A percentile compares a stretch with the other conserved stretches of the same genome.
Evolutionary conservation across 2,888 invertebrate species (phyloP).

Genomic region (Synergus laeviventris): DNA sequence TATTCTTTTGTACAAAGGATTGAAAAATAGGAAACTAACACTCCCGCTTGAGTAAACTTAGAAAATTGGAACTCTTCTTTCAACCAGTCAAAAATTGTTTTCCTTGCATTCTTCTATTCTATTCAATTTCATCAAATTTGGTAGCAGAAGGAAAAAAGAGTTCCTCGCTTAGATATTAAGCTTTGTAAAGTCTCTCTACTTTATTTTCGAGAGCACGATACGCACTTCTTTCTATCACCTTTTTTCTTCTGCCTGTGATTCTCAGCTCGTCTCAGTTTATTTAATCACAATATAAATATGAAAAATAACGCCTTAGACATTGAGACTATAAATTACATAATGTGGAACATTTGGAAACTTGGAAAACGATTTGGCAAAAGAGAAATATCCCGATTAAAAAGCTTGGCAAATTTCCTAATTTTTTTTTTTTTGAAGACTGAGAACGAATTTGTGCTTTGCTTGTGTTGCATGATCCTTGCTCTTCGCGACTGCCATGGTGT

Average conservation of each 20-base stretch:
- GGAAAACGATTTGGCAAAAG: not conserved
- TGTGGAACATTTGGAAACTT: not conserved
- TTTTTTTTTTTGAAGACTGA: conserved; percentile 22
- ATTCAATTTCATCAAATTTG: not conserved
- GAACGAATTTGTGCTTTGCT: conserved; percentile 71
- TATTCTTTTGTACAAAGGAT: not conserved
- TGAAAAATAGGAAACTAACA: conserved; percentile 20
- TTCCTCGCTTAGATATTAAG: conserved; percentile 38
- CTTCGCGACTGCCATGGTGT: conserved; percentile 65
- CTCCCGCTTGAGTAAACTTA: not conserved
- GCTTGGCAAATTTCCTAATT: not conserved
- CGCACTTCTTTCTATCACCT: conserved; percentile 25
- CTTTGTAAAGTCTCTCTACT: conserved; percentile 26
- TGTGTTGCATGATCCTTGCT: conserved; percentile 74
- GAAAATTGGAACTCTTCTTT: conserved; percentile 11
- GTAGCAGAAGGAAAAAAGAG: not conserved
- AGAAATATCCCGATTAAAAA: conserved; percentile 28
- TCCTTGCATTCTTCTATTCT: not conserved
- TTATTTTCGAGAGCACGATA: not conserved
- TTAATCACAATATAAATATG: not conserved
- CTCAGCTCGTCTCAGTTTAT: conserved; percentile 34
- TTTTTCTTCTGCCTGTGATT: conserved; percentile 45
- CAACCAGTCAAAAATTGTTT: not conserved
- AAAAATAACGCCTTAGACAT: not conserved
- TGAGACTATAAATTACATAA: not conserved